Evolutionary conservation across 2,888 invertebrate species (phyloP).

Genomic region (Eupithecia insigniata): DNA sequence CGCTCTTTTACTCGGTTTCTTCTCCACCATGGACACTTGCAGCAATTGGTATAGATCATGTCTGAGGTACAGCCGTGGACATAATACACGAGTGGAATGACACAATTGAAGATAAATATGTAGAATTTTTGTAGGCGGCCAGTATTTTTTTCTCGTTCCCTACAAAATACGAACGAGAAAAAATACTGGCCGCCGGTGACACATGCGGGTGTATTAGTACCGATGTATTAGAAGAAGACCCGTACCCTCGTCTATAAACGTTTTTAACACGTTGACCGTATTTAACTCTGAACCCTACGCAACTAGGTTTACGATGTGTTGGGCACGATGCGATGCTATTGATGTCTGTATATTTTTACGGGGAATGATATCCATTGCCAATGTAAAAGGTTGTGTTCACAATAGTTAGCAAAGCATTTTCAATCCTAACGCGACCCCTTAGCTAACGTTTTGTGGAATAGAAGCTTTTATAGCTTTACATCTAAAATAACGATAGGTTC

Average conservation of each 20-base stretch:
- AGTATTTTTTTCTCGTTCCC: no score
- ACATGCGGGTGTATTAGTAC: not conserved
- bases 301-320: conserved; percentile 12
- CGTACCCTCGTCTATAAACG: conserved; percentile 1
- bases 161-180: no score
- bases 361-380: not conserved
- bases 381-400: not conserved
- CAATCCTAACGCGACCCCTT: not conserved
- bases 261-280: not conserved
- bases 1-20: no score
- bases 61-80: no score
- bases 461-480: not conserved
- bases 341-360: not conserved
- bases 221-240: not conserved
- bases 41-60: no score
- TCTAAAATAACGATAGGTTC: not conserved
- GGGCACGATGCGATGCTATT: not conserved
- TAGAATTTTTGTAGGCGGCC: no score
- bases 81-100: no score
- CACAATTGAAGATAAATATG: no score
- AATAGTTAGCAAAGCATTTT: not conserved
- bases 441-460: not conserved
- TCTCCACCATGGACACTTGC: no score
- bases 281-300: not conserved
- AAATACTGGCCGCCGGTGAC: not conserved